These are phyloP conservation scores for Takifugu flavidus DNA, from an alignment of 2,113 vertebrate genomes.

Conservation along the genomic window DNA sequence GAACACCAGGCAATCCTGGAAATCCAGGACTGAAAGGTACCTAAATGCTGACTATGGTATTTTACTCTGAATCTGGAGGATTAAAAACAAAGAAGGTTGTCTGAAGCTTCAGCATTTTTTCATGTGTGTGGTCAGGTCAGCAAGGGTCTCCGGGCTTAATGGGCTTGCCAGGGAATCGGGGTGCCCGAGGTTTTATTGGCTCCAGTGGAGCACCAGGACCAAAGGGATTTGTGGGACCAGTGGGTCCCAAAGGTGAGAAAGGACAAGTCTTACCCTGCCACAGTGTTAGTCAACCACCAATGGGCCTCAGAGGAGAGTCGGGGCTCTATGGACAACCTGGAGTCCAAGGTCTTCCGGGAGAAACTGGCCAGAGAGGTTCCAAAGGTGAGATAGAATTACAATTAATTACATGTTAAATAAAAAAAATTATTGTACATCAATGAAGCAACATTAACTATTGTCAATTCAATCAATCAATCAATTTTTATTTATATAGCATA, in stretches of 20 bases:
- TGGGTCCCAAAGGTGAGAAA: constrained; percentile 53
- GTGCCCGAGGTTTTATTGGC: constrained; percentile 27
- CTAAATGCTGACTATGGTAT: too few relatives aligned
- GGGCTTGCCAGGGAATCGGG: constrained; percentile 44
- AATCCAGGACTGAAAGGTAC: constrained; percentile 49
- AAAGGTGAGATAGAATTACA: constrained; percentile 33
- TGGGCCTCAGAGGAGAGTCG: constrained; percentile 15
- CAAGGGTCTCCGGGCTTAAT: constrained; percentile 37
- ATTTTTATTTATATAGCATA: too few relatives aligned
- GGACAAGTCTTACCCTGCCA: constrained; percentile 23
- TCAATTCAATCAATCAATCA: too few relatives aligned
- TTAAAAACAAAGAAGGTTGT: neutral
- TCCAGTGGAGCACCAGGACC: constrained; percentile 17
- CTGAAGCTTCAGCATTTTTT: neutral
- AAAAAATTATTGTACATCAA: too few relatives aligned
- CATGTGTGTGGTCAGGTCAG: constrained; percentile 33
- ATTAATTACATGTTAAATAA: too few relatives aligned
- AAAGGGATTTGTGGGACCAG: constrained; percentile 23
- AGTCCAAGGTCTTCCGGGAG: constrained; percentile 26
- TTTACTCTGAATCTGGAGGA: too few relatives aligned
- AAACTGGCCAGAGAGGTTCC: neutral
- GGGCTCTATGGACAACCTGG: constrained; percentile 33
- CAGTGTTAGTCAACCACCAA: neutral
- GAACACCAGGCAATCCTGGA: constrained; percentile 46
- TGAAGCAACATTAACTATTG: too few relatives aligned